phyloP scores from a whole-genome alignment of 1,140 invertebrate genomes.

The Atta cephalotes region DNA sequence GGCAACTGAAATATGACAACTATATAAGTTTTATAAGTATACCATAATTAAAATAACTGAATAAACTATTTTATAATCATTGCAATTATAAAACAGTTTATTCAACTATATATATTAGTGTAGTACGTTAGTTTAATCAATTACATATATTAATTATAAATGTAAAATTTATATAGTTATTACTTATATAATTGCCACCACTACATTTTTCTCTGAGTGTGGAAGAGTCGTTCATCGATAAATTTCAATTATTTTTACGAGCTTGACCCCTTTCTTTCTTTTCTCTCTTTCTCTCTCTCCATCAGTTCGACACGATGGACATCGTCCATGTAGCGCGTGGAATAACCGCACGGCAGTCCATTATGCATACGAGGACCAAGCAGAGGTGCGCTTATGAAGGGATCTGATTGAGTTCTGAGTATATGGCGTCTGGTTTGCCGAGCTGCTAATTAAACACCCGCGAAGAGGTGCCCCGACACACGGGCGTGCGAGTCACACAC shows the following conservation, averaged over 20 bases:
- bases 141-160: too few species aligned
- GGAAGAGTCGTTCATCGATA: background rate
- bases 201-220: too few species aligned
- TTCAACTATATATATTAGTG: too few species aligned
- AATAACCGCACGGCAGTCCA: conserved; percentile 75
- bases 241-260: conserved; percentile 39
- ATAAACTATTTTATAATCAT: too few species aligned
- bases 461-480: conserved; percentile 76
- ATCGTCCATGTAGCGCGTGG: conserved; percentile 49
- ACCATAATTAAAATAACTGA: too few species aligned
- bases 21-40: too few species aligned
- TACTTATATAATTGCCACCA: too few species aligned
- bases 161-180: too few species aligned
- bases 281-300: background rate
- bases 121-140: too few species aligned
- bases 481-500: conserved; percentile 73
- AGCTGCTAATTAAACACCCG: conserved; percentile 86
- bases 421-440: conserved; percentile 85
- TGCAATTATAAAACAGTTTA: too few species aligned
- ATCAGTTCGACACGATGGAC: conserved; percentile 35
- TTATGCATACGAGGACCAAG: conserved; percentile 83
- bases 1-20: too few species aligned
- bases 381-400: conserved; percentile 84
- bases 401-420: conserved; percentile 87
- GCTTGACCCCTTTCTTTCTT: background rate